Conservation (phyloP, 2,113 vertebrate species). For the cattle (Bos taurus) region ARS-UCD2.0 NC_037336.1:30956001-30956500, state of each 20-base stretch:
- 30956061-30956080: neutral
- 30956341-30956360: neutral
- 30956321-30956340: neutral
- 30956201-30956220: neutral
- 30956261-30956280: neutral
- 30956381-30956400: neutral
- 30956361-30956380: neutral
- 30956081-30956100: neutral
- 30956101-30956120: neutral
- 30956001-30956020: neutral
- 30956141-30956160: neutral
- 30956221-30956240: neutral
- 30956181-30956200: neutral
- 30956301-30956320: neutral
- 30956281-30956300: neutral
- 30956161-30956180: neutral
- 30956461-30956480: neutral
- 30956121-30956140: neutral
- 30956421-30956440: neutral
- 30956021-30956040: neutral
- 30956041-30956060: neutral
- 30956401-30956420: neutral
- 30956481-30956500: neutral
- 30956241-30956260: neutral
- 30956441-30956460: neutral